phyloP scores from a whole-genome alignment of 2,113 vertebrate genomes.

The Pelobates fuscus region DNA sequence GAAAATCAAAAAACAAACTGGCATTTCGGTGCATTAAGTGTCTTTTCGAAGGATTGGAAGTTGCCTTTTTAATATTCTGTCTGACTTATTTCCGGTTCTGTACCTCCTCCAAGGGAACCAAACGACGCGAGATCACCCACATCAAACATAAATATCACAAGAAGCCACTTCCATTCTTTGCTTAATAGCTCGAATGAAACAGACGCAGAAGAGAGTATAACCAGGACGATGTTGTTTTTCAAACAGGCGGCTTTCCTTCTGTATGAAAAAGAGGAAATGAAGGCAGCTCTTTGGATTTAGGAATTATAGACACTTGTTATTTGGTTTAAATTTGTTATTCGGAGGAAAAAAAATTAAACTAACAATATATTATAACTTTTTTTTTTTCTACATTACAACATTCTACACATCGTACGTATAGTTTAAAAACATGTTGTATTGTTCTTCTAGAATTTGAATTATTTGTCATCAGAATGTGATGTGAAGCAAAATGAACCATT shows the following conservation, averaged over 20 bases:
- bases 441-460: no score
- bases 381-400: no score
- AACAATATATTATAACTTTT: no score
- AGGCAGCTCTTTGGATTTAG: no score
- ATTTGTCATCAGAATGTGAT: no score
- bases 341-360: no score
- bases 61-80: slow-evolving; percentile 59
- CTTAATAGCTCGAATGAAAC: not conserved
- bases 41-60: slow-evolving; percentile 54
- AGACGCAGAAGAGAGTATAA: slow-evolving; percentile 43
- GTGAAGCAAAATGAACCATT: no score
- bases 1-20: slow-evolving; percentile 72
- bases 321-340: no score
- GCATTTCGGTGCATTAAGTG: slow-evolving; percentile 56
- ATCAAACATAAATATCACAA: slow-evolving; percentile 21
- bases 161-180: slow-evolving; percentile 45
- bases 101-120: slow-evolving; percentile 67
- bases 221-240: slow-evolving; percentile 49
- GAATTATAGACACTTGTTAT: no score
- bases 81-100: slow-evolving; percentile 66
- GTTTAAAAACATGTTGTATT: no score
- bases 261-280: not conserved
- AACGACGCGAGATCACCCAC: slow-evolving; percentile 52
- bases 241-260: not conserved
- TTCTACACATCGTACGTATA: no score